Conservation (phyloP, 30 jellyfish, hydroid and myxozoan species). For the Aurelia aurita region DNA sequence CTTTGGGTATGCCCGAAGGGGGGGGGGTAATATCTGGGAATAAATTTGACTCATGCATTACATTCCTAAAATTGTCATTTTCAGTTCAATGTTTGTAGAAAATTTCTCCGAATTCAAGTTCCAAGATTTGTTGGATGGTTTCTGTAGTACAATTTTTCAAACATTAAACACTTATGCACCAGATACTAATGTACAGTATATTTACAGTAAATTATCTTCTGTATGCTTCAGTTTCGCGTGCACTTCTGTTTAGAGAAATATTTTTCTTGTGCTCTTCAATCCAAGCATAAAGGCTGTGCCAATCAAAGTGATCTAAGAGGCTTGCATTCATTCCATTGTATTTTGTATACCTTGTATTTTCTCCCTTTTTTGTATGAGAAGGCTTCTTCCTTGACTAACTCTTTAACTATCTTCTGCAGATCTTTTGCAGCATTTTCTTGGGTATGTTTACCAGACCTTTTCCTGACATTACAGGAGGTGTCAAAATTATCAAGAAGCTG, state of each 20-base stretch:
- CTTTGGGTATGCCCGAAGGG: too few relatives aligned
- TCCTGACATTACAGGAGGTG: not conserved
- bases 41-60: too few relatives aligned
- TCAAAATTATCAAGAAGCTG: constrained; percentile 26
- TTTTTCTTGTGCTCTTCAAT: constrained; percentile 11
- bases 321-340: not conserved
- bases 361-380: constrained; percentile 1
- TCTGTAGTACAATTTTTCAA: too few relatives aligned
- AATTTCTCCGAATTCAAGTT: too few relatives aligned
- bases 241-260: not conserved
- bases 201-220: too few relatives aligned
- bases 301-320: constrained; percentile 17
- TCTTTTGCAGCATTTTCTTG: not conserved
- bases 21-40: too few relatives aligned
- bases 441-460: constrained; percentile 34
- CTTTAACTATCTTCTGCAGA: constrained; percentile 31
- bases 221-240: not conserved
- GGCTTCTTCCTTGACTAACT: constrained; percentile 13
- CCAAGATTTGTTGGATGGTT: too few relatives aligned
- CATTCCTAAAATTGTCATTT: too few relatives aligned
- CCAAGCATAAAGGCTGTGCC: constrained; percentile 6
- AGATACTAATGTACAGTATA: too few relatives aligned
- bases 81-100: too few relatives aligned
- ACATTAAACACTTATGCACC: too few relatives aligned
- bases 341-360: not conserved